These are phyloP conservation scores for Lasioglossum figueresi DNA, from an alignment of 2,888 invertebrate species.

Conservation along the genomic window DNA sequence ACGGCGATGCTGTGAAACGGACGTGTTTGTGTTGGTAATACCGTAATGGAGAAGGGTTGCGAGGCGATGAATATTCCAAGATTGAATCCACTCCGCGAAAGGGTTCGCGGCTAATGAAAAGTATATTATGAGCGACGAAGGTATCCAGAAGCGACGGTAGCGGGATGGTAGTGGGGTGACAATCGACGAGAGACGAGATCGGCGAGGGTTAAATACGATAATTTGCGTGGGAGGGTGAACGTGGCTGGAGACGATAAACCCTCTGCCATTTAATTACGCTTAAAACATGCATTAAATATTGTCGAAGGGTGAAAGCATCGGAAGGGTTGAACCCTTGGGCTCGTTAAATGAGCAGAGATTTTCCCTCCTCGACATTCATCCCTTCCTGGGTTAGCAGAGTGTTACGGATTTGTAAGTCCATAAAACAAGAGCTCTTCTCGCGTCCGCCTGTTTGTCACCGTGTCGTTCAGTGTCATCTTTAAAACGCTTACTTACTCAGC, in stretches of 20 bases:
- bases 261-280: constrained; percentile 83
- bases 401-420: constrained; percentile 63
- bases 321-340: constrained; percentile 79
- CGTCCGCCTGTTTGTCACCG: not conserved
- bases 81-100: constrained; percentile 75
- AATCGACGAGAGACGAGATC: constrained; percentile 56
- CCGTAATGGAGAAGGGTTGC: constrained; percentile 75
- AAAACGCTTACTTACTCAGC: not conserved
- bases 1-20: constrained; percentile 61
- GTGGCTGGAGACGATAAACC: constrained; percentile 76
- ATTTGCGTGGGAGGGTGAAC: constrained; percentile 81
- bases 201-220: constrained; percentile 81
- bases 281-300: constrained; percentile 83
- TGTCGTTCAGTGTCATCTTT: constrained; percentile 14
- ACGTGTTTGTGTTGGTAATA: constrained; percentile 64
- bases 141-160: constrained; percentile 48
- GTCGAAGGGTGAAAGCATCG: constrained; percentile 79
- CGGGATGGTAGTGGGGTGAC: constrained; percentile 54
- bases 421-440: constrained; percentile 36
- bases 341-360: constrained; percentile 78
- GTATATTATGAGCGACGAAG: constrained; percentile 79
- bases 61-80: constrained; percentile 81
- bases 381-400: constrained; percentile 41
- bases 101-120: constrained; percentile 81
- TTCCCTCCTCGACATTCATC: constrained; percentile 61